Evolutionary conservation across 1,140 invertebrate genomes (phyloP), one percentile per base, ranked within the genome.

Genomic region (Lasioglossum albipes): DNA sequence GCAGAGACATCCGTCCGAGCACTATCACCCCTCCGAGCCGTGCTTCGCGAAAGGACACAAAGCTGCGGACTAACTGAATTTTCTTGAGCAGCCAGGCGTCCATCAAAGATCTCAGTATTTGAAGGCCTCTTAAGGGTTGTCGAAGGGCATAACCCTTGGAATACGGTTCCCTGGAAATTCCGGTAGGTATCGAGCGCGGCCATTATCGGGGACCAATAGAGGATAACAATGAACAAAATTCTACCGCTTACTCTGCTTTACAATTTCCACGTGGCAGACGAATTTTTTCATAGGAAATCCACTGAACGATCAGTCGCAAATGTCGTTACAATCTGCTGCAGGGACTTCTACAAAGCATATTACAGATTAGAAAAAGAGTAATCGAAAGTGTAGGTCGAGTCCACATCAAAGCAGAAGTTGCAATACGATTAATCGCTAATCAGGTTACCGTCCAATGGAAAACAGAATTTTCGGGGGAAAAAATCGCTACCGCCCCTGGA

Each of bases 11-110:
- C 89, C 89, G 88, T 87, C 82, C 85, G 88, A 78, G 86, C 82
- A 83, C 86, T 82, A 83, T 74, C 86, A 90, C 83, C 84, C 82
- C 70, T 87, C 78, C 89, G 88, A 88, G 86, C 84, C 88, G 84
- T 84, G 83, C 82, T 81, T 85, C 86, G 79, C 81, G 80, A 87
- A 88, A 91, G 91, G 91, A 91, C 90, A 92, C 91, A 92, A 93
- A 93, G 91, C 91, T 91, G 86, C 88, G 87, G 90, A 90, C 91
- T 93, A 93, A 93, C 91, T 93, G 88, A 93, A 93, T 93, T 93
- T 93, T 93, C 93, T 93, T 93, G 91, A 92, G 92, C 91, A 92
- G 90, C 85, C 87, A 87, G 84, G 87, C 88, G 91, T 91, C 91
- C 91, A 93, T 93, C 91, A 92, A 93, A 93, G 92, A 93, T 93